Base-by-base conservation (phyloP, 2,113 vertebrate genomes). In the Dendrocopos noguchii region DNA sequence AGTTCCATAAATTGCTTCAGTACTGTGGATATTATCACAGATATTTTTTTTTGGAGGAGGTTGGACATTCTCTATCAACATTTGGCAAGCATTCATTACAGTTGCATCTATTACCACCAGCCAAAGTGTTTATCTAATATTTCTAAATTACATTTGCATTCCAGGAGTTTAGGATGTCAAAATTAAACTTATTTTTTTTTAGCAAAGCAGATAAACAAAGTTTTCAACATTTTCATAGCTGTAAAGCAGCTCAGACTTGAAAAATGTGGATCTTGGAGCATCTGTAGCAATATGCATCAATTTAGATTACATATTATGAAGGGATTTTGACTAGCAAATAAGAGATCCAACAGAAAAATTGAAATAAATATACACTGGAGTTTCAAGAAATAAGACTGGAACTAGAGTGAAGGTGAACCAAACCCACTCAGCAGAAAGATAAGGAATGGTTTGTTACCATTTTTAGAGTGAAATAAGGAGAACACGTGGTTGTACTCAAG, bases 61-160 rank as follows among this genome's bases (percentile, higher is more conserved):
- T 9, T 78, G 36, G 28, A 78, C 57, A 91, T 92, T 96, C 68
- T 81, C 68, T 42, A 92, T 90, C 63, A 78, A 92, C 92, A 91
- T 63, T 78, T 83, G 65, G 90, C 83, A 93, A 91, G 78, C 44
- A 93, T 94, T 95, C 81, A 84, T 87, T 88, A 83, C 5, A 31
- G 19, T n/a, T 74, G 27, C 44, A 81, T 73, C 80, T 83, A 57
- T 73, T 83, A 84, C 34, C 68, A 88, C 15, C 34, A 83, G 80
- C 47, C 85, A 71, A 92, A 93, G 28, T n/a, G 18, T 28, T 44
- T 15, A 63, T 42, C 57, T 61, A 64, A 47, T 93, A 90, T 76
- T 86, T 93, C 68, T 71, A 71, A 93, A 79, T 63, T 25, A 52
- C 59, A 93, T 84, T 95, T 94, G 60, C 66, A 79, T 87, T 93